Percentiles rank a stretch among this genome's conserved stretches.
Evolutionary conservation across 2,888 invertebrate species (phyloP).

Genomic region (Pasiphila rectangulata): DNA sequence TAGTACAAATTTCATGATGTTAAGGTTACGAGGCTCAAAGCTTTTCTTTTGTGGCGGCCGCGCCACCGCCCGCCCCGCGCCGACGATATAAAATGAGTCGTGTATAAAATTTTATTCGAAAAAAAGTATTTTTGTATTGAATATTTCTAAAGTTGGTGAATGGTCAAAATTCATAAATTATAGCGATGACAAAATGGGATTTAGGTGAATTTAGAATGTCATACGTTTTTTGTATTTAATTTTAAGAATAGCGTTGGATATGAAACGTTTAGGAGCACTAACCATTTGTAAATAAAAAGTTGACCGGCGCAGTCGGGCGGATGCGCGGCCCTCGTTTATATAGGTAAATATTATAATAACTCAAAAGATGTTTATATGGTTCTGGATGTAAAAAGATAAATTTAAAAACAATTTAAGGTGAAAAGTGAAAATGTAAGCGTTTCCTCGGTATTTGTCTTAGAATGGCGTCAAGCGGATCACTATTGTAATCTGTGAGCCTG

Average conservation of each 20-base stretch:
- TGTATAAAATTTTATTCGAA: slow-evolving; percentile 81
- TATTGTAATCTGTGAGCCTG: slow-evolving; percentile 80
- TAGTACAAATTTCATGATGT: slow-evolving; percentile 81
- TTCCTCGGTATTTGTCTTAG: slow-evolving; percentile 78
- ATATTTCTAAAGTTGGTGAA: slow-evolving; percentile 83
- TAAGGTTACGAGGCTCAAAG: slow-evolving; percentile 81
- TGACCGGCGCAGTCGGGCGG: slow-evolving; percentile 57
- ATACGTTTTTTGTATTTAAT: slow-evolving; percentile 82
- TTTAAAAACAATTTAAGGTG: slow-evolving; percentile 72
- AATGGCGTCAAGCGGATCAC: slow-evolving; percentile 72
- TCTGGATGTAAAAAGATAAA: slow-evolving; percentile 80
- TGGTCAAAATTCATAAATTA: slow-evolving; percentile 82
- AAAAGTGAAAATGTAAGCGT: slow-evolving; percentile 66
- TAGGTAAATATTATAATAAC: slow-evolving; percentile 80
- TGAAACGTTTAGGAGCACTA: slow-evolving; percentile 85
- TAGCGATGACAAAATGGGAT: slow-evolving; percentile 75
- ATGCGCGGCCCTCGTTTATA: slow-evolving; percentile 63
- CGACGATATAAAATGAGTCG: slow-evolving; percentile 69
- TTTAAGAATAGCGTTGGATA: slow-evolving; percentile 83
- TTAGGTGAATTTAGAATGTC: slow-evolving; percentile 80
- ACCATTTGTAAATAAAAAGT: slow-evolving; percentile 85
- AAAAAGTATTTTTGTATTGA: slow-evolving; percentile 83
- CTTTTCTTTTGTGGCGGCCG: slow-evolving; percentile 73
- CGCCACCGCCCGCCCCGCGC: slow-evolving; percentile 55
- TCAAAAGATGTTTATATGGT: slow-evolving; percentile 81